phyloP scores from a whole-genome alignment of 2,888 invertebrate genomes.

The Muscina levida region DNA sequence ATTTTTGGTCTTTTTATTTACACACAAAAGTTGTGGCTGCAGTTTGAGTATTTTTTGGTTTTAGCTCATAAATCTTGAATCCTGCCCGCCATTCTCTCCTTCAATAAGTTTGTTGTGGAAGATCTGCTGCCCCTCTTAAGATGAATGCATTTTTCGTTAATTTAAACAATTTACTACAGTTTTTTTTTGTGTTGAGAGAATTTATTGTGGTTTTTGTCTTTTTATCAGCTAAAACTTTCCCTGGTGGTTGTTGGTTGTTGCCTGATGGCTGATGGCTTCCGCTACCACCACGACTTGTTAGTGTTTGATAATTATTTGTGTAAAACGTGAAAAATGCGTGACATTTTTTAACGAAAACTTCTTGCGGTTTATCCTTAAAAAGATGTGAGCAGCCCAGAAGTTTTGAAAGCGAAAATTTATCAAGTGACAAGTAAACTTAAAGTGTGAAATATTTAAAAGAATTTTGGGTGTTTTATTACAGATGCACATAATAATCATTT shows the following conservation, averaged over 20 bases:
- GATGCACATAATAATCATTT: too few relatives aligned
- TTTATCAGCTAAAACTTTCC: slow-evolving; percentile 3
- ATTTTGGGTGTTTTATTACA: too few relatives aligned
- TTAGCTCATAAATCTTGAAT: slow-evolving; percentile 31
- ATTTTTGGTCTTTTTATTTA: neutral
- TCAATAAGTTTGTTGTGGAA: too few relatives aligned
- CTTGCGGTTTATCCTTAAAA: neutral
- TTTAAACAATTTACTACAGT: slow-evolving; percentile 6
- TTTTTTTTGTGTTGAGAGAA: neutral
- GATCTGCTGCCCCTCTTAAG: neutral
- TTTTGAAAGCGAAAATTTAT: neutral
- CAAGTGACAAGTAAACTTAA: neutral
- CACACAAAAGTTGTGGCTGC: slow-evolving; percentile 23
- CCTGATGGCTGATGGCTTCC: too few relatives aligned
- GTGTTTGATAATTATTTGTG: slow-evolving; percentile 42
- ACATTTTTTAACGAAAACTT: slow-evolving; percentile 51
- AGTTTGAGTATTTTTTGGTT: too few relatives aligned
- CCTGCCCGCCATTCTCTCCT: neutral
- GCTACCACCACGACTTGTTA: slow-evolving; percentile 41
- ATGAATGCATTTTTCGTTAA: slow-evolving; percentile 25
- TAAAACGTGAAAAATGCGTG: slow-evolving; percentile 50
- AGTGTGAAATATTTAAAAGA: too few relatives aligned
- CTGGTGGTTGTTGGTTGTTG: slow-evolving; percentile 13
- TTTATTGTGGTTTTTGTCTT: slow-evolving; percentile 3
- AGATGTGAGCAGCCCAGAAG: neutral